Base-by-base conservation (phyloP, 2,113 vertebrate species). In the Nannobrachium achirus region DNA sequence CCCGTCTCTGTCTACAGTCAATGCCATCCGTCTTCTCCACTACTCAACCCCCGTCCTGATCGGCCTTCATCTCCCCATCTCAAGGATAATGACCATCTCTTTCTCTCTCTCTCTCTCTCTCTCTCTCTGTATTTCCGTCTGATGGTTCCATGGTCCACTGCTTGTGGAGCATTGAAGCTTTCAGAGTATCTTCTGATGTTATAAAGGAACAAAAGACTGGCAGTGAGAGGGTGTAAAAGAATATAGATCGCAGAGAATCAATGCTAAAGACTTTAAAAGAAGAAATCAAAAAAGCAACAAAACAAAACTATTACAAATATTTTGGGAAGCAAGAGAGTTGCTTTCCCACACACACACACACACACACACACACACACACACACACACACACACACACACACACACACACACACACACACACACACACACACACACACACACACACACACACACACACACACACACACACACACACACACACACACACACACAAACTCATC, bases 11-110 rank as follows among this genome's bases (percentile, higher is more conserved):
- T 77, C 70, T 38, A 33, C 41, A 84, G 68, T 79, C 58, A 85
- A 83, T 78, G 83, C 75, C 81, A 85, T 88, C 80, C 51, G 38
- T 86, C 80, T 88, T 82, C 67, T 74, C 55, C 50, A 85, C 79
- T 69, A 53, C 72, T 46, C 60, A 73, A 63, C 79, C 63, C 58
- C 71, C 69, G 71, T 76, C 52, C 58, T 70, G 71, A 73, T 76
- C 52, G 66, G 63, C 63, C 59, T 77, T 75, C 70, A 73, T 76
- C 68, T 79, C 80, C 66, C 74, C n/a, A 25, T 60, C 72, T 68
- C 65, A 66, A 58, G 14, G 71, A 78, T 63, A 77, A 72, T 69
- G 59, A 76, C 66, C 57, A 71, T 48, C n/a, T 8, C 9, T 11
- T 52, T 8, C 42, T 45, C 58, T 67, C 50, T 67, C 63, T 1